These are phyloP conservation scores for Bombus superbus DNA, from an alignment of 1,140 invertebrate genomes.

Conservation along the genomic window DNA sequence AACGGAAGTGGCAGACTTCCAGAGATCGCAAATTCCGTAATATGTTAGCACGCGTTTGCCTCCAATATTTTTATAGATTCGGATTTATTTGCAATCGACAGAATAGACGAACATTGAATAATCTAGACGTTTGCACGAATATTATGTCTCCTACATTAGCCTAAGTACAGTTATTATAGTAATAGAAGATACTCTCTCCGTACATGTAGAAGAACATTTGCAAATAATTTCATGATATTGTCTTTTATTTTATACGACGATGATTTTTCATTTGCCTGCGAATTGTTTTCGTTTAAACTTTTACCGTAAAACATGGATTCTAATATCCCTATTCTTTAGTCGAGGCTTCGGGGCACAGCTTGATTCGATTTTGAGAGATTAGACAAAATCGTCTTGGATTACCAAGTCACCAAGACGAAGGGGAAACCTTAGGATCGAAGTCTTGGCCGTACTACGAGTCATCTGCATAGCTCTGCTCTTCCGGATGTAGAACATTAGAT, in stretches of 20 bases:
- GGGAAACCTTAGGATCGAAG: conserved; percentile 78
- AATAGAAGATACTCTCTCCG: background rate
- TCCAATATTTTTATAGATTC: background rate
- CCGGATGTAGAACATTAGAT: conserved; percentile 40
- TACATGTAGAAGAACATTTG: background rate
- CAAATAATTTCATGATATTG: background rate
- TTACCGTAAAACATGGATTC: background rate
- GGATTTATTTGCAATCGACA: background rate
- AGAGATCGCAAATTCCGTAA: conserved; percentile 42
- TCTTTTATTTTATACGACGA: background rate
- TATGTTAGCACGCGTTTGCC: too few species aligned
- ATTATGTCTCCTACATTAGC: too few species aligned
- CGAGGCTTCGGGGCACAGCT: conserved; percentile 65
- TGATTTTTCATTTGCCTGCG: background rate
- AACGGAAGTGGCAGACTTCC: conserved; percentile 54
- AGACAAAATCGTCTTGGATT: conserved; percentile 74
- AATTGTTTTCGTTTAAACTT: background rate
- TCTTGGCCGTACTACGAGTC: conserved; percentile 62
- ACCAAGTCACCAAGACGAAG: conserved; percentile 74
- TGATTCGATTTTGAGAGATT: conserved; percentile 74
- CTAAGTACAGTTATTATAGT: background rate
- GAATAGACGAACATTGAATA: background rate
- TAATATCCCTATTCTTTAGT: conserved; percentile 43
- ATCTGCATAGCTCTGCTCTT: conserved; percentile 67
- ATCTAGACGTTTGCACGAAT: background rate